These are phyloP conservation scores for Acanthosepion esculentum DNA, from an alignment of 2,888 invertebrate species.

Conservation along the genomic window DNA sequence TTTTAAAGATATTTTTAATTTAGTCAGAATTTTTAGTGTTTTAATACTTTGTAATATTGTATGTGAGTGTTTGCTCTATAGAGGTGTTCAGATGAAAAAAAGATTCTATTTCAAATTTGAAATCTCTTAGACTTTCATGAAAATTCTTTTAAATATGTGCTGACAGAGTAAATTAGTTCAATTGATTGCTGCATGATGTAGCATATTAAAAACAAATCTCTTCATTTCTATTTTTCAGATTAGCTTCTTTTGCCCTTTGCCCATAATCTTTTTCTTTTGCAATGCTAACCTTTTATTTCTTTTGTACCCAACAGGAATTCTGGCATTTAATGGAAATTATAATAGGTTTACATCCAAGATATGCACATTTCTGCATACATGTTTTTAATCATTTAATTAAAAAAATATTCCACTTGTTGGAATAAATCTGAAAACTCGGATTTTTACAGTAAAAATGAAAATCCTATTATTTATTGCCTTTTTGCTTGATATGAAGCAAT, in stretches of 20 bases:
- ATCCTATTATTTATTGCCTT: background rate
- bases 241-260: background rate
- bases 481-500: background rate
- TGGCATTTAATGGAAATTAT: background rate
- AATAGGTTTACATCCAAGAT: background rate
- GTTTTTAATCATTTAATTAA: background rate
- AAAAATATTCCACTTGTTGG: no score
- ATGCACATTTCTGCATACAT: background rate
- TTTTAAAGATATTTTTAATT: background rate
- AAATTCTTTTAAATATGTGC: no score
- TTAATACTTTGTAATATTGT: background rate
- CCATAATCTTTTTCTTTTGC: slow-evolving; percentile 20
- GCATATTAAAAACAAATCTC: background rate
- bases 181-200: background rate
- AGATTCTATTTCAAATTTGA: no score
- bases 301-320: background rate
- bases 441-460: no score
- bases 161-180: no score
- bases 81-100: no score
- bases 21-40: background rate
- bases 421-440: no score
- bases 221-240: background rate
- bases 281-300: slow-evolving; percentile 10
- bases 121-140: no score
- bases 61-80: background rate